phyloP scores from a whole-genome alignment of 2,888 invertebrate genomes.

The Chloromyia formosa region DNA sequence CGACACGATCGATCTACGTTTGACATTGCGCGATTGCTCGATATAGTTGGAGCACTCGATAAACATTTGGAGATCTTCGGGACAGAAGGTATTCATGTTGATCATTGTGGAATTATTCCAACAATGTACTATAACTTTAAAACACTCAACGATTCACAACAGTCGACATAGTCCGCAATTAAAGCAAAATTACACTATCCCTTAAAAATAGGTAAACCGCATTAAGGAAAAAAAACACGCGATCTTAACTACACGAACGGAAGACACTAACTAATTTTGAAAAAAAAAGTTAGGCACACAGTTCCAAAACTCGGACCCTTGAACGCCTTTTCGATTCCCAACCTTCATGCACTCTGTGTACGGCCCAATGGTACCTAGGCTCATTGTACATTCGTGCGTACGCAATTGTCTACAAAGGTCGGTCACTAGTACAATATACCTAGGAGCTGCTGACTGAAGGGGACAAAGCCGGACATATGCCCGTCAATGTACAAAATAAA shows the following conservation, averaged over 20 bases:
- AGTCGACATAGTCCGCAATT: not conserved
- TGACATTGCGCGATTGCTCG: not conserved
- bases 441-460: not conserved
- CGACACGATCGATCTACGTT: not conserved
- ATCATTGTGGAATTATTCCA: conserved; percentile 1
- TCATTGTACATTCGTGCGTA: not conserved
- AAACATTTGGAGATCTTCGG: conserved; percentile 30
- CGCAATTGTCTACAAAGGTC: conserved; percentile 2
- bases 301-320: not conserved
- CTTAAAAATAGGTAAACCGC: not conserved
- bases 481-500: conserved; percentile 1
- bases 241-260: conserved; percentile 9
- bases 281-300: not conserved
- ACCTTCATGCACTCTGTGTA: not conserved
- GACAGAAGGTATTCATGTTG: conserved; percentile 16
- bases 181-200: not conserved
- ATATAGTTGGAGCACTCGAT: conserved; percentile 28
- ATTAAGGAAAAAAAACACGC: conserved; percentile 2
- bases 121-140: not conserved
- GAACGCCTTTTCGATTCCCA: not conserved
- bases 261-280: conserved; percentile 24
- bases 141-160: not conserved
- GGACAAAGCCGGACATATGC: conserved; percentile 39
- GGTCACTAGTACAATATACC: not conserved
- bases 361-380: not conserved